Conservation (phyloP, 1,140 invertebrate genomes). For the Trichomalopsis sarcophagae region DNA sequence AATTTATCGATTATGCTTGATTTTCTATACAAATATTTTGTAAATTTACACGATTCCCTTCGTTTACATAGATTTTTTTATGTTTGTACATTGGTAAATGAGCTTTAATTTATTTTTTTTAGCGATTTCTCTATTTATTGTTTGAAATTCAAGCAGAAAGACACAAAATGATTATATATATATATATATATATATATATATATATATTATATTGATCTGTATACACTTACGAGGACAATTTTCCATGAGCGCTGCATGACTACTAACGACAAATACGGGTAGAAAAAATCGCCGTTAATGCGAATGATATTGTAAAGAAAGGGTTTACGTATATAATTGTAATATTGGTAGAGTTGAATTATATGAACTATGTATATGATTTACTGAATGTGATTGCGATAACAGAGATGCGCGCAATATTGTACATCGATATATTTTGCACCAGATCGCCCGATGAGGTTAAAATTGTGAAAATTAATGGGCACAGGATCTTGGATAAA, state of each 20-base stretch:
- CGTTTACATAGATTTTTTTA: slow-evolving; percentile 7
- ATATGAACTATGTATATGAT: too few species aligned
- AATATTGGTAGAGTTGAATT: background rate
- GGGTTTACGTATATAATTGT: background rate
- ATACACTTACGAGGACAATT: slow-evolving; percentile 25
- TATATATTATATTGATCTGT: slow-evolving; percentile 15
- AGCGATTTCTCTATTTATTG: slow-evolving; percentile 7
- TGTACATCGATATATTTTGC: too few species aligned
- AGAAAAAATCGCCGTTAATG: background rate
- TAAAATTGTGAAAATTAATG: too few species aligned
- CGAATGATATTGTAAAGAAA: background rate
- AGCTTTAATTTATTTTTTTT: background rate
- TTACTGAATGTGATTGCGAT: too few species aligned
- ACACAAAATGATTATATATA: background rate
- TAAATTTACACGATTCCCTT: too few species aligned
- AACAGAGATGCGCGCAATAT: too few species aligned
- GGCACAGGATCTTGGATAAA: too few species aligned
- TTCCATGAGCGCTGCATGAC: slow-evolving; percentile 8
- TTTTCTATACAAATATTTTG: too few species aligned
- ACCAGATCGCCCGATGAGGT: too few species aligned
- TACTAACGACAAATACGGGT: slow-evolving; percentile 28
- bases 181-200: background rate
- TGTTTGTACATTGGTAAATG: background rate
- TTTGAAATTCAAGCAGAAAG: background rate
- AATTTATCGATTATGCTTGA: background rate